These are phyloP conservation scores for Bombylius major DNA, from an alignment of 2,888 invertebrate species.

Conservation along the genomic window DNA sequence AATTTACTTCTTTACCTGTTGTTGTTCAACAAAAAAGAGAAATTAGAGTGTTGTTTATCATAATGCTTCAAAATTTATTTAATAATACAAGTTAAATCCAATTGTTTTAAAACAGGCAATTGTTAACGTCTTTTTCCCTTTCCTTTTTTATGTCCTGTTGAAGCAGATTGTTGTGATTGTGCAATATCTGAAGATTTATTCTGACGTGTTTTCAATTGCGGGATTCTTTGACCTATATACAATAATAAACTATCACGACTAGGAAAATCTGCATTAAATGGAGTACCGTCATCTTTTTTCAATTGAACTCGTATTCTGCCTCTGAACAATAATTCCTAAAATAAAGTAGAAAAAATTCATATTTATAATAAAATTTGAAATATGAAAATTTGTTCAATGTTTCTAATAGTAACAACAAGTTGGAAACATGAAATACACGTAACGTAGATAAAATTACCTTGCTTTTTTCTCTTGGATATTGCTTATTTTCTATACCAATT, in stretches of 20 bases:
- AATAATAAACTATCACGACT: slow-evolving; percentile 65
- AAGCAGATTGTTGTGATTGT: slow-evolving; percentile 15
- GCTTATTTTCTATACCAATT: slow-evolving; percentile 84
- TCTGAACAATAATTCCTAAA: slow-evolving; percentile 60
- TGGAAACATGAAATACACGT: not conserved
- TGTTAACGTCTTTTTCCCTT: slow-evolving; percentile 31
- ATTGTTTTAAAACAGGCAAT: too few species aligned
- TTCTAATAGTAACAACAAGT: not conserved
- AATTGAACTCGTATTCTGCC: slow-evolving; percentile 89
- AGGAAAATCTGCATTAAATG: slow-evolving; percentile 55
- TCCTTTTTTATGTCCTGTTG: slow-evolving; percentile 27
- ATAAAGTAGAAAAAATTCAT: slow-evolving; percentile 8
- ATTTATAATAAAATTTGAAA: not conserved
- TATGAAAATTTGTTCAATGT: not conserved
- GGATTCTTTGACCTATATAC: slow-evolving; percentile 73
- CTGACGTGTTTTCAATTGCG: slow-evolving; percentile 75
- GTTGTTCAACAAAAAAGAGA: too few species aligned
- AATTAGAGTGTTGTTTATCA: too few species aligned
- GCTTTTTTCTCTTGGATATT: slow-evolving; percentile 81
- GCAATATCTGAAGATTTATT: slow-evolving; percentile 24
- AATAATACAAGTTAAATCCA: too few species aligned
- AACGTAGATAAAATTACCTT: slow-evolving; percentile 39
- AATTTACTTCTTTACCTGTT: too few species aligned
- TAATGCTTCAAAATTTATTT: too few species aligned
- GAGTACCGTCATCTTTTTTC: slow-evolving; percentile 76